phyloP scores from a whole-genome alignment of 2,113 vertebrate genomes.

The Salvelinus fontinalis region DNA sequence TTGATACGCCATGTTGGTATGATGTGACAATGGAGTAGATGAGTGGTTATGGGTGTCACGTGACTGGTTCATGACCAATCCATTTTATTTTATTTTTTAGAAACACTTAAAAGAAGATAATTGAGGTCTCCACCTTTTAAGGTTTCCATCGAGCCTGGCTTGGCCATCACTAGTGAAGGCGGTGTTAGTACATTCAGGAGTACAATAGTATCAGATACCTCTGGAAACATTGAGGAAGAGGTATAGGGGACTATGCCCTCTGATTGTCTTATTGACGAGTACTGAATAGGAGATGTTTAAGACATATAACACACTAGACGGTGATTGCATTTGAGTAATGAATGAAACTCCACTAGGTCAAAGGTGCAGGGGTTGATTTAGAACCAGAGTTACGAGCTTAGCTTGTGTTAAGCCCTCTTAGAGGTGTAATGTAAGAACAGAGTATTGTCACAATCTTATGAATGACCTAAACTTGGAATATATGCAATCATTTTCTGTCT shows the following conservation, averaged over 20 bases:
- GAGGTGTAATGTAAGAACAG: not conserved
- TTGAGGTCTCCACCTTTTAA: constrained; percentile 1
- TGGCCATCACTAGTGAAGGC: constrained; percentile 4
- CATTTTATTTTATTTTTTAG: not conserved
- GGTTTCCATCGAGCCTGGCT: not conserved
- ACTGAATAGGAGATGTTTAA: not conserved
- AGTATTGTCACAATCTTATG: not conserved
- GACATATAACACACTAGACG: not conserved
- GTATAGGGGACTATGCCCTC: not conserved
- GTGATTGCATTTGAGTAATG: not conserved
- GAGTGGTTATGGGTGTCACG: not conserved
- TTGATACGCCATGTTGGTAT: not conserved
- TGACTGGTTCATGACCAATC: not conserved
- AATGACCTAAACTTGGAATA: not conserved
- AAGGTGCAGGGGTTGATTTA: not conserved
- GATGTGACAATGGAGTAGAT: not conserved
- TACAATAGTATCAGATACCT: not conserved
- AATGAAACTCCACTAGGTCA: not conserved
- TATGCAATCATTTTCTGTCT: not conserved
- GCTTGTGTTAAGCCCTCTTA: not conserved
- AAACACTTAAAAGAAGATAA: not conserved
- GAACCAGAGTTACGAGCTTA: not conserved
- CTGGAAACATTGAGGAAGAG: not conserved
- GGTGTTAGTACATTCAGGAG: not conserved
- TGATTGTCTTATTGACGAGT: not conserved